Base-by-base conservation (phyloP, 2,888 invertebrate genomes). In the Seira musarum region DNA sequence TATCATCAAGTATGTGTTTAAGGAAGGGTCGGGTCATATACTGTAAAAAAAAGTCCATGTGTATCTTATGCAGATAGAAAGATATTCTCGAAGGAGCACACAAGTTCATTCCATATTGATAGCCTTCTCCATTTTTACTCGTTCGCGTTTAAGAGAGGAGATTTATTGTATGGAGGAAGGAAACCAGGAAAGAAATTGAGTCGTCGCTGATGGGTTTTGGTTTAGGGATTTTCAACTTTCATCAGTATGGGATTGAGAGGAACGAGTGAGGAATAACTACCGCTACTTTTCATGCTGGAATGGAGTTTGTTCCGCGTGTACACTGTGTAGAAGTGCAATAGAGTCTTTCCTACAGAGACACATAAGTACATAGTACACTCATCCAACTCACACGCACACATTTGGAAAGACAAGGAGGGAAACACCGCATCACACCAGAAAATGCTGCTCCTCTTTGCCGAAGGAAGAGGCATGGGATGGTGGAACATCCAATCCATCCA, bases 181-280 rank as follows among this genome's bases (percentile, higher is more conserved):
- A 76, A 69, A 68, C 24, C 6, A 77, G 77, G 70, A 70, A 77
- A 70, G 77, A 77, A 77, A 77, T 71, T 70, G 77, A 77, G 71
- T 57, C 77, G 77, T 66, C 70, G 66, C 66, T 77, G 77, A 77
- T 77, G 77, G 70, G 77, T 66, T 77, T 76, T 64, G 77, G 64
- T 77, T 67, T 71, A 65, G 77, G 77, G 77, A 77, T 77, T 77
- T 77, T 70, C 71, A 77, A 77, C 77, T 77, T 77, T 77, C 77
- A 77, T 77, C 77, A 77, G 77, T 63, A 35, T 65, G 69, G 77
- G 69, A 75, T 77, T 77, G 65, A 66, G 66, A 61, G 57, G 64
- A 77, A 77, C 65, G 69, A 49, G 75, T 40, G 13, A 46, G 21
- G 74, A 69, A 64, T 69, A 69, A 35, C n/a, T 24, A 17, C 65